A percentile compares a stretch with the other conserved stretches of the same genome.
phyloP scores from a whole-genome alignment of 2,113 vertebrate species.

The Uria aalge region DNA sequence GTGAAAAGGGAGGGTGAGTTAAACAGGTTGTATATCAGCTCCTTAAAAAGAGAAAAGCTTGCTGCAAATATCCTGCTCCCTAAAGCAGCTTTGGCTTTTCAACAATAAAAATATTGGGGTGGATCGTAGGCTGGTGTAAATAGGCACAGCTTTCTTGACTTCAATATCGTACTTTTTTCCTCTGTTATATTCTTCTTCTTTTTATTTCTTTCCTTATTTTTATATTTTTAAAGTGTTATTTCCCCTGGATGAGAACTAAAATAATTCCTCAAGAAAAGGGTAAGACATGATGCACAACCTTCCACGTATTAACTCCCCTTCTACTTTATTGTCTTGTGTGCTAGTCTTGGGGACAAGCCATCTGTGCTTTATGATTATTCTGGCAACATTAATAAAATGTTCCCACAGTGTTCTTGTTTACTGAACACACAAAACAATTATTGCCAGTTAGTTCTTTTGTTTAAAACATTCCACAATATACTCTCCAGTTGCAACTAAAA shows the following conservation, averaged over 20 bases:
- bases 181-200: background rate
- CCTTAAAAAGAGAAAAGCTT: background rate
- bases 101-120: background rate
- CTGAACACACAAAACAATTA: background rate
- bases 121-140: background rate
- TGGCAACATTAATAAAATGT: background rate
- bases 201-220: background rate
- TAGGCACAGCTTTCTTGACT: background rate
- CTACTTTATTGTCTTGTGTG: background rate
- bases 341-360: background rate
- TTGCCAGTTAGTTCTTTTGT: background rate
- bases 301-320: background rate
- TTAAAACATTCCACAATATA: background rate
- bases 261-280: background rate
- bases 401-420: background rate
- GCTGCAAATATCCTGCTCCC: background rate
- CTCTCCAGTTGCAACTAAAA: background rate
- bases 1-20: background rate
- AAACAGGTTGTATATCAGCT: background rate
- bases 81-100: background rate
- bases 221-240: background rate
- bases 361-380: conserved; percentile 23
- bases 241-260: background rate
- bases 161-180: background rate
- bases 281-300: background rate